Percentiles rank a stretch among this genome's conserved stretches.
phyloP scores from a whole-genome alignment of 2,113 vertebrate genomes.

The Micromys minutus region DNA sequence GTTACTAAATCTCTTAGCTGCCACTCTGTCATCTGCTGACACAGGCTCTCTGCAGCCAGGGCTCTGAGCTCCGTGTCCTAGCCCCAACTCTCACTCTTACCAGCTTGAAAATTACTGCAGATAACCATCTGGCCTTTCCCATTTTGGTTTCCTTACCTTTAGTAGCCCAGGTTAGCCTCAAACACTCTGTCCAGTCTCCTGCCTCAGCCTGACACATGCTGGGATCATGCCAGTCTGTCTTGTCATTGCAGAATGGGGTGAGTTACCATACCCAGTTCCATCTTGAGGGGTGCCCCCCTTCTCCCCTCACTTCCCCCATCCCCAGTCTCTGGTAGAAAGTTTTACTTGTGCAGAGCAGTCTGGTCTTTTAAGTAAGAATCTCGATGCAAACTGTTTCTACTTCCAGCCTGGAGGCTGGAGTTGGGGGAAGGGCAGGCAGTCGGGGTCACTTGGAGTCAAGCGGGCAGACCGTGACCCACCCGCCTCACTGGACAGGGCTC shows the following conservation, averaged over 20 bases:
- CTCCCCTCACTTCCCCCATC: background rate
- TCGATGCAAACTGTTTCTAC: conserved; percentile 50
- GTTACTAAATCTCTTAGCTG: background rate
- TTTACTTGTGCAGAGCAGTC: background rate
- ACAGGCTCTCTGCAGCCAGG: background rate
- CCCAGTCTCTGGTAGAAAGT: background rate
- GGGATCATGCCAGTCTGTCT: background rate
- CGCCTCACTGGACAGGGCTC: conserved; percentile 76
- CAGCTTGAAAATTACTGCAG: background rate
- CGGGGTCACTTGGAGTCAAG: conserved; percentile 77
- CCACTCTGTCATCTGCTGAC: background rate
- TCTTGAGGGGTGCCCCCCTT: background rate
- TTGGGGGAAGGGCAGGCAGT: conserved; percentile 1
- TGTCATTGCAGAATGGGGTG: background rate
- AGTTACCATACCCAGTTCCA: background rate
- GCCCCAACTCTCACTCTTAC: background rate
- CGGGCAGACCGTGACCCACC: conserved; percentile 83
- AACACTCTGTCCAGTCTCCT: background rate
- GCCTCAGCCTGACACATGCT: background rate
- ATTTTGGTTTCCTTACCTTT: rapidly evolving
- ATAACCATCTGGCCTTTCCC: background rate
- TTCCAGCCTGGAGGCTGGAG: conserved; percentile 28
- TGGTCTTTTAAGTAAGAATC: conserved; percentile 64
- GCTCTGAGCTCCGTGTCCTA: no score
- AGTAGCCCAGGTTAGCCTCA: background rate